These are phyloP conservation scores for Halictus ligatus DNA, from an alignment of 2,888 invertebrate genomes.

Conservation along the genomic window DNA sequence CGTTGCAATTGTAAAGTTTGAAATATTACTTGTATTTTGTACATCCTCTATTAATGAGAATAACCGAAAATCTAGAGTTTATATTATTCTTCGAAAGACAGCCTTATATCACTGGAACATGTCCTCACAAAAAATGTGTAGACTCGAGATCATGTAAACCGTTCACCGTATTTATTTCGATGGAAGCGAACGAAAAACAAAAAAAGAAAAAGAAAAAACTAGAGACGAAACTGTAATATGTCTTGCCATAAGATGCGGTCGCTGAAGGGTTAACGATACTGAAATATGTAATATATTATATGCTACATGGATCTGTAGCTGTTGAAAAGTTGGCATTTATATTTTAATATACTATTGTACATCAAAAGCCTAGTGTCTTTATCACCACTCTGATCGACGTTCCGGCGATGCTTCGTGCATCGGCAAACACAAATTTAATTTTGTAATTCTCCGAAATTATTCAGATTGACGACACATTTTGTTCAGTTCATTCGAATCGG, in stretches of 20 bases:
- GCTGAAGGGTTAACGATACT: conserved; percentile 38
- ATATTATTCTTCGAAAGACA: conserved; percentile 42
- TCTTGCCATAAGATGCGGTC: conserved; percentile 22
- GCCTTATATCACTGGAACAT: conserved; percentile 45
- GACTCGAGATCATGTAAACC: conserved; percentile 7
- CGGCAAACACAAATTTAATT: not conserved
- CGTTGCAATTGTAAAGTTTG: conserved; percentile 58
- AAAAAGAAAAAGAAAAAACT: not conserved
- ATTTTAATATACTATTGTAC: conserved; percentile 82
- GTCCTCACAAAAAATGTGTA: conserved; percentile 14
- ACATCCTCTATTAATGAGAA: conserved; percentile 53
- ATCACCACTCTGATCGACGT: conserved; percentile 36
- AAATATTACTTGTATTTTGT: conserved; percentile 61
- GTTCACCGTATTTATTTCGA: conserved; percentile 45
- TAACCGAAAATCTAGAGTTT: conserved; percentile 41
- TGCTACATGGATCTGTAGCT: conserved; percentile 70
- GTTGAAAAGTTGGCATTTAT: conserved; percentile 81
- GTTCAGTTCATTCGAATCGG: not conserved
- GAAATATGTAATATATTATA: conserved; percentile 68
- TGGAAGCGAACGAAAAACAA: not conserved
- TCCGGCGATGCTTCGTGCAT: not conserved
- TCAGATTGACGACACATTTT: not conserved
- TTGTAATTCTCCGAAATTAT: not conserved
- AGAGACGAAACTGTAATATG: not conserved
- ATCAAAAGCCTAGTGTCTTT: conserved; percentile 35